These are phyloP conservation scores for Leucophenga varia DNA, from an alignment of 1,140 invertebrate species.

Conservation along the genomic window DNA sequence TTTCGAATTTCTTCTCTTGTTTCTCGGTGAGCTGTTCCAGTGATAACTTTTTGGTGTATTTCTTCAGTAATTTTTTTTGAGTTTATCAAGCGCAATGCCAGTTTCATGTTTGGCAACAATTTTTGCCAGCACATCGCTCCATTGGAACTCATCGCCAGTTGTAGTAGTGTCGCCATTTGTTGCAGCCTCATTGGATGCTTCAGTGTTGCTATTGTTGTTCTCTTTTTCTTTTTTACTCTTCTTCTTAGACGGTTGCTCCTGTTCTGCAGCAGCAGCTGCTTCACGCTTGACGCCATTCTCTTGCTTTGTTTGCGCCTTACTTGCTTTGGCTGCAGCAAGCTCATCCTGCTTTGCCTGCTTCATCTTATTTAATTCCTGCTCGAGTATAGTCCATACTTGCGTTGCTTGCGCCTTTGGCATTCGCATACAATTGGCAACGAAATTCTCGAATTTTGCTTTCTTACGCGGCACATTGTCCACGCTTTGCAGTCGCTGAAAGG, in stretches of 20 bases:
- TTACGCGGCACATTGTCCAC: conserved; percentile 91
- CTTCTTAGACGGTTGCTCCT: conserved; percentile 33
- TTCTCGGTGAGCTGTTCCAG: conserved; percentile 36
- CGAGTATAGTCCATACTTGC: conserved; percentile 70
- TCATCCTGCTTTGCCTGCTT: conserved; percentile 50
- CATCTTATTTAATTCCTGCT: conserved; percentile 64
- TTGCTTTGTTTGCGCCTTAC: conserved; percentile 13
- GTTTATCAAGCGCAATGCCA: conserved; percentile 54
- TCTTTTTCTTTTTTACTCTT: conserved; percentile 35
- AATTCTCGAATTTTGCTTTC: conserved; percentile 83
- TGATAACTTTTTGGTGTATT: conserved; percentile 57
- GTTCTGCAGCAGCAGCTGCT: conserved; percentile 10
- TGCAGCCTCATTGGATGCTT: background rate
- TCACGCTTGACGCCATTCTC: conserved; percentile 16
- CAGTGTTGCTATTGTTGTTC: conserved; percentile 23
- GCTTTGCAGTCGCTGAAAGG: conserved; percentile 72
- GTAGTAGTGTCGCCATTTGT: conserved; percentile 10
- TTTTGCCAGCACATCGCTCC: conserved; percentile 21
- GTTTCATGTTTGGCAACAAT: conserved; percentile 34
- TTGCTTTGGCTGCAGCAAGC: conserved; percentile 26
- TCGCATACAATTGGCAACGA: conserved; percentile 65
- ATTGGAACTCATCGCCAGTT: conserved; percentile 36
- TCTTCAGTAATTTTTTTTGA: conserved; percentile 61
- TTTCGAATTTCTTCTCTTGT: conserved; percentile 43
- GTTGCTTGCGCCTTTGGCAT: conserved; percentile 62